These are phyloP conservation scores for Euwallacea fornicatus DNA, from an alignment of 1,140 invertebrate genomes.

Conservation along the genomic window DNA sequence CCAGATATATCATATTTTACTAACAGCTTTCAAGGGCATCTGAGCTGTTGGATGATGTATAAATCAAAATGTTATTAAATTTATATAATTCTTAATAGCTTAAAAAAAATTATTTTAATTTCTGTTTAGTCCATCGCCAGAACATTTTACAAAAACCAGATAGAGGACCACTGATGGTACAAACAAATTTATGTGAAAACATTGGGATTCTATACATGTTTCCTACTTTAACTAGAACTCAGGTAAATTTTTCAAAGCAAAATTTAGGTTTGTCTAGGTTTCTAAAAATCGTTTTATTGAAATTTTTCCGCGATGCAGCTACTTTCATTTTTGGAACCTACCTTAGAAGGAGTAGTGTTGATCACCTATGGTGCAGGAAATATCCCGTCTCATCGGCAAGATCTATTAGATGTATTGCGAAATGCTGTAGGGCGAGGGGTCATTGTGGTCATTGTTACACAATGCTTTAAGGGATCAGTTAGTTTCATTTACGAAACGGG, in stretches of 20 bases:
- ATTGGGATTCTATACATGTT: slow-evolving; percentile 32
- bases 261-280: not conserved
- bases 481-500: slow-evolving; percentile 80
- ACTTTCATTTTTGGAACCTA: slow-evolving; percentile 77
- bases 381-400: slow-evolving; percentile 78
- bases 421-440: slow-evolving; percentile 77
- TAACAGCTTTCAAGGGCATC: too few species aligned
- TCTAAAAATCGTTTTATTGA: slow-evolving; percentile 1
- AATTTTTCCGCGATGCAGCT: slow-evolving; percentile 54
- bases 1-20: too few species aligned
- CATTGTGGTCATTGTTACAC: slow-evolving; percentile 91
- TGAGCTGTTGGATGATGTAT: too few species aligned
- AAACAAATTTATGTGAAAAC: slow-evolving; percentile 23
- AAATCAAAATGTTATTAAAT: too few species aligned
- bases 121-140: slow-evolving; percentile 23
- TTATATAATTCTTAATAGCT: not conserved
- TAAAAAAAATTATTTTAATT: not conserved
- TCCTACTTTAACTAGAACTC: slow-evolving; percentile 31
- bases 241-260: slow-evolving; percentile 6
- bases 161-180: slow-evolving; percentile 15
- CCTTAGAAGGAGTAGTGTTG: slow-evolving; percentile 79
- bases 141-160: slow-evolving; percentile 18
- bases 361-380: slow-evolving; percentile 94
- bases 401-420: slow-evolving; percentile 75
- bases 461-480: slow-evolving; percentile 83